phyloP scores from a whole-genome alignment of 2,888 invertebrate genomes.

The Chrysomela aeneicollis region DNA sequence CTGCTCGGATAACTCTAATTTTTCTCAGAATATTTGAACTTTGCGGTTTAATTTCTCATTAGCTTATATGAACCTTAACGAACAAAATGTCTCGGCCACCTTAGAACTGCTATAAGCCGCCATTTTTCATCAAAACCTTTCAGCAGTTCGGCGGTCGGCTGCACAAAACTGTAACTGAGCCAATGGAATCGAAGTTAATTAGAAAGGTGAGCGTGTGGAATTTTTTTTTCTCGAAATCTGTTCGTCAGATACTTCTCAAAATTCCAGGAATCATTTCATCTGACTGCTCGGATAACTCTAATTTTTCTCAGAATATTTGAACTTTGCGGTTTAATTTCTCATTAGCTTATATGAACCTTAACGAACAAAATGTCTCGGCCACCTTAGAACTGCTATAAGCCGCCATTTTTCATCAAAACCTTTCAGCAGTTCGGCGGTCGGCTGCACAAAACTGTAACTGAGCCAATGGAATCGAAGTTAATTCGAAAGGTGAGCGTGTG shows the following conservation, averaged over 20 bases:
- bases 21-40: too few species aligned
- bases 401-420: slow-evolving; percentile 32
- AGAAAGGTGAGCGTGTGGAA: slow-evolving; percentile 50
- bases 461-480: slow-evolving; percentile 57
- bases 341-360: too few species aligned
- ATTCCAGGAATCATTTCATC: too few species aligned
- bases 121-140: slow-evolving; percentile 30
- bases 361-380: slow-evolving; percentile 35
- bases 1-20: too few species aligned
- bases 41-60: too few species aligned
- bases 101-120: slow-evolving; percentile 28
- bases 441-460: slow-evolving; percentile 38
- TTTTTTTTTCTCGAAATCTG: too few species aligned
- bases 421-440: slow-evolving; percentile 32
- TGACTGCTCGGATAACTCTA: too few species aligned
- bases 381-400: slow-evolving; percentile 26
- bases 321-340: too few species aligned
- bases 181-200: slow-evolving; percentile 57
- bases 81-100: slow-evolving; percentile 35
- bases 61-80: too few species aligned
- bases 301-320: too few species aligned
- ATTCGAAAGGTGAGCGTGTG: slow-evolving; percentile 51
- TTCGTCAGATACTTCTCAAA: too few species aligned
- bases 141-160: slow-evolving; percentile 34
- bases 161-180: slow-evolving; percentile 44